Conservation (phyloP, 2,797 vertebrate genomes). For the Nasua narica region DNA sequence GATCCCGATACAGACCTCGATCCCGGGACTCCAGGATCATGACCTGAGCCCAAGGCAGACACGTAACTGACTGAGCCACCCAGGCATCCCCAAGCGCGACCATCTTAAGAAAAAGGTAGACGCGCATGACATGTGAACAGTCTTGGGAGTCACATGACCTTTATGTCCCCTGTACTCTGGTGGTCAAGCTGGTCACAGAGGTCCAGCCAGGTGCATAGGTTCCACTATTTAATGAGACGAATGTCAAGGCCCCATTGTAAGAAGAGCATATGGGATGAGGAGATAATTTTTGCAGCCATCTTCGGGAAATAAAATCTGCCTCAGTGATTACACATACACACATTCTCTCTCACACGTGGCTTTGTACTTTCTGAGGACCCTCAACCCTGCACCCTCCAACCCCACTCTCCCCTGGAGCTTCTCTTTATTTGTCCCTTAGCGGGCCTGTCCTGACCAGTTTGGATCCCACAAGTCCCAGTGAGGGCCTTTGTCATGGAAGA, state of each 20-base stretch:
- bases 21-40: too few species aligned
- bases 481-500: background rate
- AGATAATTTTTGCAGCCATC: background rate
- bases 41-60: too few species aligned
- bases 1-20: too few species aligned
- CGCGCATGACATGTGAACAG: background rate
- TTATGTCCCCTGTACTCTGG: background rate
- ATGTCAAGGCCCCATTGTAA: background rate
- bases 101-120: background rate
- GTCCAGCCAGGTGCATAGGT: background rate
- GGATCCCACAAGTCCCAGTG: background rate
- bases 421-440: background rate
- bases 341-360: background rate
- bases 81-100: background rate
- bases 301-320: background rate
- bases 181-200: background rate
- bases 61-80: too few species aligned
- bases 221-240: background rate
- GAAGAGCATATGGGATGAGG: background rate
- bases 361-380: background rate
- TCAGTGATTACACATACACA: background rate
- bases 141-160: background rate
- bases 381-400: background rate
- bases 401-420: background rate
- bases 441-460: background rate